A percentile compares a stretch with the other conserved stretches of the same genome.
Conservation (phyloP, 2,113 vertebrate species). For the Hippopotamus amphibius region DNA sequence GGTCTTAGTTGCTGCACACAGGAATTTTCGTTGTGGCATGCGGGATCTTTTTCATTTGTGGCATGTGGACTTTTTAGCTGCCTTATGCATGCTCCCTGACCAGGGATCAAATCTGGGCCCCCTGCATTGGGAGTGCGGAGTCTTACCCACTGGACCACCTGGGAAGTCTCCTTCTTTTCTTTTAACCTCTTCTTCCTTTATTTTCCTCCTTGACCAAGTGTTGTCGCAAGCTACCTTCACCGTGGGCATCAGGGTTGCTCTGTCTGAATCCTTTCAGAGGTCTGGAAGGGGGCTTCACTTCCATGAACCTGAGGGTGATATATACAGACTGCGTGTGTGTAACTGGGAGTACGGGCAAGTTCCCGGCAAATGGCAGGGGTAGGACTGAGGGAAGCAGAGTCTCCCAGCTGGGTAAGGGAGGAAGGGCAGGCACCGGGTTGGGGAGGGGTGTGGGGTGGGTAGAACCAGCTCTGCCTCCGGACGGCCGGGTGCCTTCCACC, state of each 20-base stretch:
- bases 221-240: neutral
- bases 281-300: neutral
- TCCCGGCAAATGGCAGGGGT: fast-evolving
- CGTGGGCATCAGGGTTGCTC: neutral
- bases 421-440: neutral
- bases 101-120: too few species aligned
- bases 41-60: too few species aligned
- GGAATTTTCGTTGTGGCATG: too few species aligned
- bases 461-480: too few species aligned
- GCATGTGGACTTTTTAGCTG: too few species aligned
- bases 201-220: neutral
- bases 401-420: neutral
- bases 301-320: neutral
- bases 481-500: neutral
- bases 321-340: neutral
- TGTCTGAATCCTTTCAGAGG: neutral
- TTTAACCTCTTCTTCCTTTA: neutral
- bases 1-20: too few species aligned
- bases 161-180: neutral
- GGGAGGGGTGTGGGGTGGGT: too few species aligned
- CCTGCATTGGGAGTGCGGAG: too few species aligned
- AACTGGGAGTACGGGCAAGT: neutral
- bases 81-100: too few species aligned
- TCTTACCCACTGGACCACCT: too few species aligned
- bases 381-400: too few species aligned